Conservation (phyloP, 92 coral and sea anemone genomes). For the Pocillopora meandrina region DNA sequence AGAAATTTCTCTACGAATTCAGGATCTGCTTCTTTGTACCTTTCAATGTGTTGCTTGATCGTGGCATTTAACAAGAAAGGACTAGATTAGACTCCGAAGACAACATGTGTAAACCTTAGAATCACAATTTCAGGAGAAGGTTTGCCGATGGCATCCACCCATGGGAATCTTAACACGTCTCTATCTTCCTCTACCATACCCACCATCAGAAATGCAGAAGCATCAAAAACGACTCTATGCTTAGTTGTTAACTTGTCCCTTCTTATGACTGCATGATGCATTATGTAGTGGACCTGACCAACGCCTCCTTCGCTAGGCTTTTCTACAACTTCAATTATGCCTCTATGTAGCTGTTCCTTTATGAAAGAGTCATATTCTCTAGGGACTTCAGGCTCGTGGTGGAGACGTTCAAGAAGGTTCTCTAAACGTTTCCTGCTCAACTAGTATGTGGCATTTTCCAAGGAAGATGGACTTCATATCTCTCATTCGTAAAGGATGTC, state of each 20-base stretch:
- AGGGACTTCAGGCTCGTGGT: conserved; percentile 43
- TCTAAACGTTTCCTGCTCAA: conserved; percentile 47
- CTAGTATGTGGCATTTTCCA: conserved; percentile 49
- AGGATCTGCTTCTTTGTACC: conserved; percentile 50
- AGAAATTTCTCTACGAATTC: conserved; percentile 57
- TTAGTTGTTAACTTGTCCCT: conserved; percentile 55
- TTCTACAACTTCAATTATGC: conserved; percentile 37
- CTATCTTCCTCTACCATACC: conserved; percentile 6
- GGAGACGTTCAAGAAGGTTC: conserved; percentile 45
- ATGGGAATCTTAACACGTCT: conserved; percentile 30
- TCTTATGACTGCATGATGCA: conserved; percentile 57
- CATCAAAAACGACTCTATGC: conserved; percentile 45
- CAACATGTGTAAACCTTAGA: neutral
- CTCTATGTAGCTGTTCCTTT: conserved; percentile 12
- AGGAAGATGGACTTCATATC: conserved; percentile 63
- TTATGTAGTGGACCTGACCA: conserved; percentile 49
- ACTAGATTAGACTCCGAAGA: conserved; percentile 15
- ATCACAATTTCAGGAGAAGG: conserved; percentile 24
- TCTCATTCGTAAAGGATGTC: conserved; percentile 31
- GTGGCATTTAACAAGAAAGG: conserved; percentile 45
- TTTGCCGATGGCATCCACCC: conserved; percentile 39
- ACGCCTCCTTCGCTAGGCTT: conserved; percentile 36
- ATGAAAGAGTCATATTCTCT: neutral
- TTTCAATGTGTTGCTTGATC: conserved; percentile 36
- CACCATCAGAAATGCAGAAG: conserved; percentile 43